phyloP scores from a whole-genome alignment of 2,113 vertebrate species.

The Phyllopteryx taeniolatus region DNA sequence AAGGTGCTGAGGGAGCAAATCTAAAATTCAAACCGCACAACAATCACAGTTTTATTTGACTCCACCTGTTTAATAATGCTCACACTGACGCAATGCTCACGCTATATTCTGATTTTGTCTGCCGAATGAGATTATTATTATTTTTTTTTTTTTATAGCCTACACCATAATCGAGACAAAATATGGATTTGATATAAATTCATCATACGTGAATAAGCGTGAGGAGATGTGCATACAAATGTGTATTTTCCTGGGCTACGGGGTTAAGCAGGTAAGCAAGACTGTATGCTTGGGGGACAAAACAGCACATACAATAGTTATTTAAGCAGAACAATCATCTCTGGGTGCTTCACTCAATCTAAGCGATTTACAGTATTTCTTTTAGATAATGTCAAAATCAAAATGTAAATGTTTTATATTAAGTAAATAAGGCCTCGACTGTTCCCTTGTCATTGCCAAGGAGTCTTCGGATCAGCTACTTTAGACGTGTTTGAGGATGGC shows the following conservation, averaged over 20 bases:
- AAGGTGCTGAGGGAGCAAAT: conserved; percentile 57
- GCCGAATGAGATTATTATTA: conserved; percentile 20
- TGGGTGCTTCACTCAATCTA: conserved; percentile 33
- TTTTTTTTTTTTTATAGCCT: conserved; percentile 35
- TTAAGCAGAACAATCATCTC: conserved; percentile 49
- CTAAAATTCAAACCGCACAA: conserved; percentile 57
- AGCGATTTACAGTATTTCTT: conserved; percentile 33
- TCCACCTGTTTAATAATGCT: conserved; percentile 60
- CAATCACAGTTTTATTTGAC: conserved; percentile 58
- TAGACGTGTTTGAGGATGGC: too few relatives aligned
- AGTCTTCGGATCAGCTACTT: too few relatives aligned
- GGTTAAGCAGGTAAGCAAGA: conserved; percentile 62
- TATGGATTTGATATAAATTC: conserved; percentile 61
- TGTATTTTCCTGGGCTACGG: conserved; percentile 53
- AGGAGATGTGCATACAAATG: conserved; percentile 61
- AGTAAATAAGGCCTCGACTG: too few relatives aligned
- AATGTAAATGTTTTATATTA: background rate
- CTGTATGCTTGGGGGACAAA: conserved; percentile 56
- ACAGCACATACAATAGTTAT: conserved; percentile 45
- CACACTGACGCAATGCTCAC: conserved; percentile 25
- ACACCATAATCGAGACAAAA: conserved; percentile 58
- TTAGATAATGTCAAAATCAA: conserved; percentile 45
- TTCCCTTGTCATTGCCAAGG: too few relatives aligned
- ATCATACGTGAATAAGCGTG: conserved; percentile 46
- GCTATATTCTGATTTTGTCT: conserved; percentile 40